Evolutionary conservation across 2,797 vertebrate species (phyloP), one percentile per base, ranked within the genome.

Genomic region (Chelon labrosus): DNA sequence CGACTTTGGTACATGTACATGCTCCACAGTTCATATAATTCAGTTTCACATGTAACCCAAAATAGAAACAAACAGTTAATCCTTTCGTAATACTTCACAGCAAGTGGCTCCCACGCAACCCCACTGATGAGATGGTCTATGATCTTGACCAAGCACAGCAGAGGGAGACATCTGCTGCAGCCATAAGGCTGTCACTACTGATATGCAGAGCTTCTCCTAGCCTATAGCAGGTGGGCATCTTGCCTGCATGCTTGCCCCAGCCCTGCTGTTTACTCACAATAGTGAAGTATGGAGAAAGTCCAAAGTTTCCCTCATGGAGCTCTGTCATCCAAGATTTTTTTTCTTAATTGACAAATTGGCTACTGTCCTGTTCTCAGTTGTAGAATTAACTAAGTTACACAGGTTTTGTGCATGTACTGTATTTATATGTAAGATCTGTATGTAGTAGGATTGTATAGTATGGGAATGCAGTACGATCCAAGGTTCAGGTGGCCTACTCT

Each of bases 101-200:
- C 69, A 75, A 71, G 19, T 35, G 63, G 19, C 47, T 47, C 47
- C 51, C 56, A 42, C 79, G 84, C 54, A 80, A 49, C 62, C 22
- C 25, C 20, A 14, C 38, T 76, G 60, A 79, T 79, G 53, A 78
- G 73, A 80, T 44, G 56, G 20, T 73, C 42, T 65, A 51, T 72
- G 68, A 75, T 83, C 63, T 83, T 78, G 70, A 81, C 82, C 66
- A 73, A 75, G 57, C 65, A 39, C 56, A 76, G 73, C 37, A 27
- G 49, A 75, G 44, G 73, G 53, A 84, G 83, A 83, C 87, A 89
- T 91, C 84, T 89, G 85, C 74, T 83, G 66, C 64, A 49, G 74
- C 76, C 85, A 87, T 86, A 84, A 69, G 81, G 85, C 70, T 51
- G 86, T 71, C 80, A 75, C 59, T 61, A 41, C 56, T 82, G 51